Percentiles rank a stretch among this genome's conserved stretches.
Conservation (phyloP, 2,888 invertebrate genomes). For the Phortica okadai region DNA sequence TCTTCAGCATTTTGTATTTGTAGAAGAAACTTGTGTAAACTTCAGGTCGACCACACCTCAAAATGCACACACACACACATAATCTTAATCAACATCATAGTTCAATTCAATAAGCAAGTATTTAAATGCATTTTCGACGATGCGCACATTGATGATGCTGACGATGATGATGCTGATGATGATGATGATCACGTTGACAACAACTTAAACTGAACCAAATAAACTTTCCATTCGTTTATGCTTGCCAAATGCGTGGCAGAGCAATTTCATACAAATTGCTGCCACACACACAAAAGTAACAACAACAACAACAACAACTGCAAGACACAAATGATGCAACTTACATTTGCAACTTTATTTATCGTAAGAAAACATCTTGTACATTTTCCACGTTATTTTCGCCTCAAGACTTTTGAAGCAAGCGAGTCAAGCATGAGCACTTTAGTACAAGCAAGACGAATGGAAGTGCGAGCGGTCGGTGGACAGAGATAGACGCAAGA, state of each 20-base stretch:
- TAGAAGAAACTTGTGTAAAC: neutral
- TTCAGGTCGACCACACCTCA: slow-evolving; percentile 5
- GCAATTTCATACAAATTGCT: slow-evolving; percentile 66
- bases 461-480: too few species aligned
- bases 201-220: slow-evolving; percentile 17
- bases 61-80: neutral
- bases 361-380: slow-evolving; percentile 70
- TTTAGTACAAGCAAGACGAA: slow-evolving; percentile 1
- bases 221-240: slow-evolving; percentile 36
- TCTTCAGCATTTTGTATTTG: too few species aligned
- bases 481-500: neutral
- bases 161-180: slow-evolving; percentile 53
- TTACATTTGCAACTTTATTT: slow-evolving; percentile 69
- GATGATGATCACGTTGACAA: neutral
- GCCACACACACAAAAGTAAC: slow-evolving; percentile 45
- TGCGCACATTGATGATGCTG: too few species aligned
- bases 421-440: slow-evolving; percentile 29
- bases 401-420: slow-evolving; percentile 48
- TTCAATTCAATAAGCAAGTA: slow-evolving; percentile 64
- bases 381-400: slow-evolving; percentile 65
- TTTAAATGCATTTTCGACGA: slow-evolving; percentile 51
- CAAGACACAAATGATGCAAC: slow-evolving; percentile 58
- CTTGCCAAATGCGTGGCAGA: slow-evolving; percentile 60
- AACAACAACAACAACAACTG: slow-evolving; percentile 10
- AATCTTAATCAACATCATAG: slow-evolving; percentile 11